phyloP scores from a whole-genome alignment of 2,888 invertebrate genomes.

The Cerceris rybyensis region DNA sequence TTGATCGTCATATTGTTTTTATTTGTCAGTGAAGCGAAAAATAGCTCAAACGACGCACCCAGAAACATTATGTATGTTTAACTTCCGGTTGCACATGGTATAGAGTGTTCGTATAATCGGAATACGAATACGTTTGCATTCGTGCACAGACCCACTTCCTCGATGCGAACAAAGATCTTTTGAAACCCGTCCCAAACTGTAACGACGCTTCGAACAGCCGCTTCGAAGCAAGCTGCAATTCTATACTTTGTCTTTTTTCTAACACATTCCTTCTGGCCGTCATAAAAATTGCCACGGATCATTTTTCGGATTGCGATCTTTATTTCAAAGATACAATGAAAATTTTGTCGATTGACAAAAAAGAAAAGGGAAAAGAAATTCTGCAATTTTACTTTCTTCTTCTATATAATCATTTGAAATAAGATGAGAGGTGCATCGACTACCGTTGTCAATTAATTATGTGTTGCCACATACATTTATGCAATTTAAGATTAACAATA shows the following conservation, averaged over 20 bases:
- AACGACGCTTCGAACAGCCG: conserved; percentile 70
- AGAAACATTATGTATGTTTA: conserved; percentile 73
- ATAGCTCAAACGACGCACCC: conserved; percentile 78
- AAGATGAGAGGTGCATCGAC: not conserved
- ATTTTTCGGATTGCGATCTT: not conserved
- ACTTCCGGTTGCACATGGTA: conserved; percentile 72
- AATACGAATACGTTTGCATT: conserved; percentile 51
- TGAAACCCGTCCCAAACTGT: conserved; percentile 75
- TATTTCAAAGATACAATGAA: conserved; percentile 5
- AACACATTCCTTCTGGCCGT: conserved; percentile 4
- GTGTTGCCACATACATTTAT: too few species aligned
- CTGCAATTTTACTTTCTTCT: not conserved
- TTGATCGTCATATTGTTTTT: conserved; percentile 72
- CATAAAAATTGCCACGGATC: not conserved
- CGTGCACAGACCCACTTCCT: conserved; percentile 72
- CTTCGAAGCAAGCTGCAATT: conserved; percentile 63
- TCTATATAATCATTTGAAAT: not conserved
- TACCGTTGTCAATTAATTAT: too few species aligned
- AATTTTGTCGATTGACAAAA: not conserved
- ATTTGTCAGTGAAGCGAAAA: conserved; percentile 81
- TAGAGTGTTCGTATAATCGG: conserved; percentile 45
- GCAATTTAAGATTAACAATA: too few species aligned
- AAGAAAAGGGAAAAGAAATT: too few species aligned
- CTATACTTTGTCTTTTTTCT: conserved; percentile 40
- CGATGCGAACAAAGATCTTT: conserved; percentile 79